Base-by-base conservation (phyloP, 2,797 vertebrate species). In the Chaetodon trifasciatus region DNA sequence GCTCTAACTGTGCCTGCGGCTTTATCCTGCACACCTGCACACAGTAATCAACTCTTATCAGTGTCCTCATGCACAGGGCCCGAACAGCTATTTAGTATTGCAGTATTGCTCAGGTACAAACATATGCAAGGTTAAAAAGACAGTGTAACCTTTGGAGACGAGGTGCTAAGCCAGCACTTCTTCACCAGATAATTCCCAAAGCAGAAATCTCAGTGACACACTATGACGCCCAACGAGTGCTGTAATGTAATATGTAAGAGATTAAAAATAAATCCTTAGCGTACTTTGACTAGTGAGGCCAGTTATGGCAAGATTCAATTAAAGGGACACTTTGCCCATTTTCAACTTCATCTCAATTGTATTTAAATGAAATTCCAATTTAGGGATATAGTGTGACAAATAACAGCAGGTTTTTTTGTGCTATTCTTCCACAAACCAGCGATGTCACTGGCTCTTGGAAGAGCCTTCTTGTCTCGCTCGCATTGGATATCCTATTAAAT, bases 1-100 rank as follows among this genome's bases (percentile, higher is more conserved):
- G 13, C 70, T 81, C 5, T 62, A 72, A 67, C 44, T 74, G 56
- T 55, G 40, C 71, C 56, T 74, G 15, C 49, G 72, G 56, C 49
- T 70, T 76, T 35, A 40, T 35, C 28, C 12, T 58, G 28, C 58
- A 46, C 70, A 74, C 55, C 64, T 37, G 58, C 10, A 63, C 70
- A 69, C 23, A 42, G 12, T 21, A 39, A 39, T 67, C 40, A 74
- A 68, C 40, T 52, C 71, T 12, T 64, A 55, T 58, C 35, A 8
- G 40, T 13, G 50, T 60, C 39, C 24, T 60, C 8, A 40, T 23
- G 61, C 53, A 66, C 24, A 4, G 60, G 23, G 7, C 16, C 17
- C 0, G 24, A 60, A 70, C 23, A 53, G 32, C 39, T 16, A 47
- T 21, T 16, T 0, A n/a, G 52, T 10, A 10, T 35, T 24, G 9